Base-by-base conservation (phyloP, 1,140 invertebrate species). In the Parasteatoda tepidariorum region DNA sequence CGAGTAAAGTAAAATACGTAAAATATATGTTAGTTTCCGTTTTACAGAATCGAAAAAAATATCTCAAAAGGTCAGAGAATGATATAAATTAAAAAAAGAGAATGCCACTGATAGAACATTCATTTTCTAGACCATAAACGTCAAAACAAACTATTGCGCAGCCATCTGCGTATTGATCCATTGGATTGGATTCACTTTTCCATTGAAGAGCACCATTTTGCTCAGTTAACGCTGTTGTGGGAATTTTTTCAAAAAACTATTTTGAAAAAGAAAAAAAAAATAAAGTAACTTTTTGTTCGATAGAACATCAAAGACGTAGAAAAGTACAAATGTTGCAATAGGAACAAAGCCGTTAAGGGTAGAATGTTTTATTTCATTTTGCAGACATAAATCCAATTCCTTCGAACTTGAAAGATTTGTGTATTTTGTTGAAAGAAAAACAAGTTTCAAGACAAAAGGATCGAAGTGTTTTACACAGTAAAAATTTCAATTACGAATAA, bases 71-170 rank as follows among this genome's bases (percentile, higher is more conserved):
- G 38, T 61, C 11, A 41, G 30, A 30, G 34, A 48, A 31, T 31
- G 33, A 62, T 30, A 76, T 76, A 41, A 30, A 64, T 76, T 48
- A 7, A 22, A 3, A 66, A 64, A 76, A 24, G 18, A 48, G 18
- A 64, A 48, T 54, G 74, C 74, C 30, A 76, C 15, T 26, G 59
- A 57, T 62, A 33, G 30, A 48, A 34, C 61, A 76, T 76, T 30
- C 61, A 48, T 76, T 76, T 76, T 76, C 61, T 24, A 2, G 34
- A 61, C 61, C 33, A 76, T 64, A 76, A 76, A 66, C 18, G 74
- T 76, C 74, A 76, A 38, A 57, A 11, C 38, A 76, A 75, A 66
- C 59, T 66, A 64, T 76, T 54, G 61, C 59, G 24, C n/a, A 54
- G 26, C 61, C 59, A 76, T 76, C 61, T 66, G 24, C 74, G 26